phyloP scores from a whole-genome alignment of 2,113 vertebrate genomes.

The Numida meleagris region DNA sequence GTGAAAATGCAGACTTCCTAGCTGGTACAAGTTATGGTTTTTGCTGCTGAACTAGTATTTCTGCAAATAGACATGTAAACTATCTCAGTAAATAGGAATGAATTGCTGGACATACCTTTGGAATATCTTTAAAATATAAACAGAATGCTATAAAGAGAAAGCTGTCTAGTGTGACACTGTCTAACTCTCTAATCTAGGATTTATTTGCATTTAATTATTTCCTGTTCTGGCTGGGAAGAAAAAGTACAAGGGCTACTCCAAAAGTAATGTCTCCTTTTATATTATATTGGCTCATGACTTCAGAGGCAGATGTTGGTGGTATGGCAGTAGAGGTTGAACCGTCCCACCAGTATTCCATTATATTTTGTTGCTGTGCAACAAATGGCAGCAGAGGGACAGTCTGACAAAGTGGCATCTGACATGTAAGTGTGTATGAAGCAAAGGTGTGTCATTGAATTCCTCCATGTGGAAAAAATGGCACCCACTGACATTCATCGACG shows the following conservation, averaged over 20 bases:
- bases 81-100: neutral
- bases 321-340: neutral
- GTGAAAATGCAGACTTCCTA: neutral
- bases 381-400: too few relatives aligned
- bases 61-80: neutral
- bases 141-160: neutral
- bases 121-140: neutral
- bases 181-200: neutral
- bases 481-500: neutral
- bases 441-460: neutral
- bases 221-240: neutral
- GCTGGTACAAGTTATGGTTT: neutral
- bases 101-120: neutral
- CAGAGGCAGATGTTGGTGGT: neutral
- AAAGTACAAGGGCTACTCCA: neutral
- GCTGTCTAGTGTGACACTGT: neutral
- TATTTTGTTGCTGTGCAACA: neutral
- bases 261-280: neutral
- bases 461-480: neutral
- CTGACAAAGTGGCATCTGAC: neutral
- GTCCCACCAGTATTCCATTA: neutral
- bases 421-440: neutral
- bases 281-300: neutral
- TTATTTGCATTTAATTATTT: constrained; percentile 9
- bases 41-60: neutral